A percentile compares a stretch with the other conserved stretches of the same genome.
Conservation (phyloP, 2,888 invertebrate species). For the Pyrgus malvae region DNA sequence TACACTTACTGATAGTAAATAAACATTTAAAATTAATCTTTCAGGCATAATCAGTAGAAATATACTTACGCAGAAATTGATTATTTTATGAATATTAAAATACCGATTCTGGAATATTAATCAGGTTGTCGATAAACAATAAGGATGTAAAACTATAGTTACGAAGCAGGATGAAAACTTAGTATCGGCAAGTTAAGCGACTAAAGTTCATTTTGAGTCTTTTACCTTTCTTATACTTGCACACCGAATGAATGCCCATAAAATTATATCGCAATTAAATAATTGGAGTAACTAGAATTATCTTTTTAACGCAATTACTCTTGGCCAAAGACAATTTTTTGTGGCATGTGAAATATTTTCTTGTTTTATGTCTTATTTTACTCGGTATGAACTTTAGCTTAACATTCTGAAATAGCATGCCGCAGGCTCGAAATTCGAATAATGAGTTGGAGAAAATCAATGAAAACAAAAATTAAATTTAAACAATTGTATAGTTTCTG, state of each 20-base stretch:
- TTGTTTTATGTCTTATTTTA: slow-evolving; percentile 23
- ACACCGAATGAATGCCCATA: slow-evolving; percentile 16
- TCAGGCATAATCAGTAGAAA: too few species aligned
- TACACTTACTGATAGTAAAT: too few species aligned
- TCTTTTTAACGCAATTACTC: slow-evolving; percentile 22
- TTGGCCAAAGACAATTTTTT: slow-evolving; percentile 4
- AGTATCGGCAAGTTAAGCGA: slow-evolving; percentile 31
- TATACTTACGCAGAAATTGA: too few species aligned
- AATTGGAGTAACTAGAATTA: slow-evolving; percentile 26
- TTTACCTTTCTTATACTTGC: slow-evolving; percentile 11
- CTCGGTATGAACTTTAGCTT: background rate
- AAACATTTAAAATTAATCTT: too few species aligned
- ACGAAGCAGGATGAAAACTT: slow-evolving; percentile 23
- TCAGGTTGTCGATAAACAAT: too few species aligned
- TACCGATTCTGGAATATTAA: too few species aligned
- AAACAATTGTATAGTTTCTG: too few species aligned
- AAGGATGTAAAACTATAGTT: too few species aligned
- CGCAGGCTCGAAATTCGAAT: too few species aligned
- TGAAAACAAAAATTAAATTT: too few species aligned
- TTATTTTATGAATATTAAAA: too few species aligned
- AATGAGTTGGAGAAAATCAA: too few species aligned
- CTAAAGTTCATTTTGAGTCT: slow-evolving; percentile 25
- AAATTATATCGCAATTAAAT: slow-evolving; percentile 27
- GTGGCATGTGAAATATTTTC: slow-evolving; percentile 14
- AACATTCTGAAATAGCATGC: background rate